phyloP scores from a whole-genome alignment of 35 echinoderm and acorn worm genomes.

The Eucidaris tribuloides region DNA sequence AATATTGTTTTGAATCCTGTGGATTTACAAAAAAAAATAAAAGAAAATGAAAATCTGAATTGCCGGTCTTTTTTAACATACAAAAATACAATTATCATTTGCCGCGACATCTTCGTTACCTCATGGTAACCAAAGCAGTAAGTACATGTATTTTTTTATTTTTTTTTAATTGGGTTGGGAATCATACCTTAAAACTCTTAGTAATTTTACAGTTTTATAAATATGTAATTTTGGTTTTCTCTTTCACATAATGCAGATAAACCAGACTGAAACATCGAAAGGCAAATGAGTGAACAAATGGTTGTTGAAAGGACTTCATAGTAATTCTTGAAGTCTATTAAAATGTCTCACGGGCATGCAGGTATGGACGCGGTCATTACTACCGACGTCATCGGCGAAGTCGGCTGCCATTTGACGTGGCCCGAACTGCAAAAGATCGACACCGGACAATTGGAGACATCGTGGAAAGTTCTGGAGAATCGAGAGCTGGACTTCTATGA shows the following conservation, averaged over 20 bases:
- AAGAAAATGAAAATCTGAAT: no score
- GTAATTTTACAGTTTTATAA: neutral
- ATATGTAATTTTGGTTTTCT: neutral
- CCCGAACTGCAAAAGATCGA: slow-evolving; percentile 55
- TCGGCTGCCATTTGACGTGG: slow-evolving; percentile 93
- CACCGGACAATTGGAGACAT: slow-evolving; percentile 20
- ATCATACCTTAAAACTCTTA: neutral
- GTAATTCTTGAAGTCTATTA: neutral
- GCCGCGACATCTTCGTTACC: no score
- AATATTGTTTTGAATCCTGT: no score
- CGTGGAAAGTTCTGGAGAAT: slow-evolving; percentile 21
- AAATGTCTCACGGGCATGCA: no score
- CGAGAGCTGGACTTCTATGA: slow-evolving; percentile 29
- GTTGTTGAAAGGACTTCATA: neutral
- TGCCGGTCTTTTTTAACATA: no score
- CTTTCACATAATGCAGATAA: neutral
- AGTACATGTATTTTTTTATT: no score
- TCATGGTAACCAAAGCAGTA: no score
- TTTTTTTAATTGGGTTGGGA: no score
- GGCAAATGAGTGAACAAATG: neutral
- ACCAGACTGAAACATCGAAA: neutral
- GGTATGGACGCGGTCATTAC: slow-evolving; percentile 29
- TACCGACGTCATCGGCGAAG: slow-evolving; percentile 55
- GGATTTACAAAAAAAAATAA: no score
- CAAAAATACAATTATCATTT: no score